Conservation (phyloP, 2,888 invertebrate genomes). For the Caenorhabditis panamensis region DNA sequence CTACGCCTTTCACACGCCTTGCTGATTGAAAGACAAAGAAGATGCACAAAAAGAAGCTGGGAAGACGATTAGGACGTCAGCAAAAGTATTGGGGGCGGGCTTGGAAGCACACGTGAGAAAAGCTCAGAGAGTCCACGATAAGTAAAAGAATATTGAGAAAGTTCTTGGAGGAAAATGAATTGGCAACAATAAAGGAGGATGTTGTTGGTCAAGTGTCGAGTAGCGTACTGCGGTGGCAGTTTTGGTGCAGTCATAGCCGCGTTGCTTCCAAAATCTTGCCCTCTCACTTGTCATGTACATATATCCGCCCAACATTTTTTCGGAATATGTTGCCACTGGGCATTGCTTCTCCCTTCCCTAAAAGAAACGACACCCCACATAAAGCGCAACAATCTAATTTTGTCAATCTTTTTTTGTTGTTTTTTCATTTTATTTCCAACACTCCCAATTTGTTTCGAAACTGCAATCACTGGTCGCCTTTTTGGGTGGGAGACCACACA, state of each 20-base stretch:
- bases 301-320: conserved; percentile 43
- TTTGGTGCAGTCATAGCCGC: conserved; percentile 29
- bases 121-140: conserved; percentile 42
- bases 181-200: neutral
- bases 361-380: conserved; percentile 54
- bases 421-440: conserved; percentile 4
- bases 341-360: conserved; percentile 27
- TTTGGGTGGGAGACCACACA: neutral
- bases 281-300: conserved; percentile 61
- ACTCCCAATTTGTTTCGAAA: neutral
- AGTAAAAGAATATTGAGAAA: conserved; percentile 30
- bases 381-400: conserved; percentile 54
- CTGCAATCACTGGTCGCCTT: neutral
- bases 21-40: conserved; percentile 32
- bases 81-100: conserved; percentile 14
- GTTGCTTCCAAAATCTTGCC: conserved; percentile 48
- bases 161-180: conserved; percentile 12
- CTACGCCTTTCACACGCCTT: neutral
- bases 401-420: conserved; percentile 43
- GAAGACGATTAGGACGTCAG: conserved; percentile 45
- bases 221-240: conserved; percentile 34
- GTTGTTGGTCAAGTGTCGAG: conserved; percentile 19
- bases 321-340: conserved; percentile 50
- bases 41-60: conserved; percentile 29
- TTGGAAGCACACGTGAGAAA: conserved; percentile 54